Evolutionary conservation across 2,888 invertebrate genomes (phyloP), one percentile per base, ranked within the genome.

Genomic region (Drosophila borealis): DNA sequence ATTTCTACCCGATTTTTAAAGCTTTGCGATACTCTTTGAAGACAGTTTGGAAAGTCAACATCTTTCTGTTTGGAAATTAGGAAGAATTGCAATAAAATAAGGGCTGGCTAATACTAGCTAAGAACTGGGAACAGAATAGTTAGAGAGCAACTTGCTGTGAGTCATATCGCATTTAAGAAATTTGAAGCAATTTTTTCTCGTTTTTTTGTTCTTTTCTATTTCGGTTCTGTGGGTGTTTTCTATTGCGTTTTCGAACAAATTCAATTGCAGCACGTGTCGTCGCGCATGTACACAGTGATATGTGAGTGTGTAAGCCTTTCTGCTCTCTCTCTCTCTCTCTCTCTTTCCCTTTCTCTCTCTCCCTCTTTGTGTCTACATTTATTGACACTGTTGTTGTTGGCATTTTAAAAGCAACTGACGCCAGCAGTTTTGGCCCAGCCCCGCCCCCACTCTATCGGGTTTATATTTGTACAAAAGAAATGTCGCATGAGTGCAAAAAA

Each of bases 191-290:
- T 8, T 29, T 29, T 39, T 50, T 62, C 41, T 53, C 41, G 49
- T 66, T 49, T 62, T 41, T 50, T 56, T 48, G 34, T 50, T 33
- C 21, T 69, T 57, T 59, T 60, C 36, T 54, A 8, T 29, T 42
- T 75, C 57, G 39, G 51, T 56, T 70, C 53, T 66, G 64, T 73
- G 78, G 80, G 85, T 80, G 88, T 83, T 87, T 82, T 81, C 82
- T 75, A 80, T 84, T 83, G 84, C 81, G 80, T 87, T 85, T 85
- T 79, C 68, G 88, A 84, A 80, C 86, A 80, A 85, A 85, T 85
- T 85, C 88, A 85, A 85, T 85, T 85, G 85, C 78, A 74, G 88
- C 81, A 85, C 85, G 88, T 88, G 83, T 85, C 81, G 86, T 72
- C 75, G 75, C 66, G 79, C 73, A 70, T 79, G 70, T 70, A 74